Base-by-base conservation (phyloP, 2,888 invertebrate genomes). In the Ophioninae sp. region DNA sequence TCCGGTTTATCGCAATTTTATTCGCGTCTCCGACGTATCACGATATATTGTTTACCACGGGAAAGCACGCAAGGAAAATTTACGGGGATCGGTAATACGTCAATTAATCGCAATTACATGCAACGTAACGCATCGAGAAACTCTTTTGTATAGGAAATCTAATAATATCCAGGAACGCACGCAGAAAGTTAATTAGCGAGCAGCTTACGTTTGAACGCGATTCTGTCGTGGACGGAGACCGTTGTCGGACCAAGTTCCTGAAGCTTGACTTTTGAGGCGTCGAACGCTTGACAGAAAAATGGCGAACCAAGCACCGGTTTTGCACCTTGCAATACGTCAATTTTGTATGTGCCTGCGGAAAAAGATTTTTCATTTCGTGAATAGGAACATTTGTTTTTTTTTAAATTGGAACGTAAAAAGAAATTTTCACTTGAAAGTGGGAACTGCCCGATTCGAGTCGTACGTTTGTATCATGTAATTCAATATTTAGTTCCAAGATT, bases 251-350 rank as follows among this genome's bases (percentile, higher is more conserved):
- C 96, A 79, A 97, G 93, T 83, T 97, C 96, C 76, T 97, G 95
- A 62, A 98, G 94, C 82, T 95, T 95, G 0, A 98, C 96, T 93
- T 96, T 96, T 89, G 96, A 96, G 0, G 97, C 95, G 93, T 99
- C 98, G 91, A 96, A 98, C 0, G 98, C 97, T 91, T 98, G 97
- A 91, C 99, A 98, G 78, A 96, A 96, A 93, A 97, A 99, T 0
- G 99, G 99, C 88, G 98, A 98, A 73, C 99, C 99, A 10, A 96
- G 95, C 57, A 99, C 96, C 10, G 98, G 96, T 89, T 98, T 97
- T 0, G 98, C 97, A 86, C 97, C 96, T 92, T 98, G 97, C 56
- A 98, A 94, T 3, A 99, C 98, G 93, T 99, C 98, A 94, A 97
- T 93, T 87, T 93, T 93, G 77, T 93, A 92, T 0, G 90, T 92